phyloP scores from a whole-genome alignment of 2,888 invertebrate genomes.

The Bellardia pandia region DNA sequence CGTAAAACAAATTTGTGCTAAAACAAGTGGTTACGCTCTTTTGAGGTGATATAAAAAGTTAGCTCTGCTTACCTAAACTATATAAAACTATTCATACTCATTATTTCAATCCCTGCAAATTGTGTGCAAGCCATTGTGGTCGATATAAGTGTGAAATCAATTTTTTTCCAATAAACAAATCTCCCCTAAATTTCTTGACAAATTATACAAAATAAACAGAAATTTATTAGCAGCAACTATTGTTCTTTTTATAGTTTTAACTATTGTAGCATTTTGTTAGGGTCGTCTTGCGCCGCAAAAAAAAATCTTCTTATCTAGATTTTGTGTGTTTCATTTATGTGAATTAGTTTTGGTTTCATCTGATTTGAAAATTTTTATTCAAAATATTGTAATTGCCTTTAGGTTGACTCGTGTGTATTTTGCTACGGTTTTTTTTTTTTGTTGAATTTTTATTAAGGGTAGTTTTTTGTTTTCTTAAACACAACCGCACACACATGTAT shows the following conservation, averaged over 20 bases:
- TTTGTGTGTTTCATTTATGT: conserved; percentile 79
- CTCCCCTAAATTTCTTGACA: not conserved
- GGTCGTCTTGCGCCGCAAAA: conserved; percentile 26
- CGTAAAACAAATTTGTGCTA: no score
- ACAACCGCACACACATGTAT: not conserved
- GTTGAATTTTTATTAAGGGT: conserved; percentile 48
- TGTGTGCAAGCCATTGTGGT: no score
- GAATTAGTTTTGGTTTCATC: conserved; percentile 82
- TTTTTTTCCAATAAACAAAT: not conserved
- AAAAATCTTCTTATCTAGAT: conserved; percentile 9
- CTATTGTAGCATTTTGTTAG: conserved; percentile 23
- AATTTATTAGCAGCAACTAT: not conserved
- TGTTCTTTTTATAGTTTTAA: not conserved
- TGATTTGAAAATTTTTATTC: conserved; percentile 69
- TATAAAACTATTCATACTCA: no score
- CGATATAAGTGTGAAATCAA: no score
- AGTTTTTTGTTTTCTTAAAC: conserved; percentile 19
- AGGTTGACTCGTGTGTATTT: conserved; percentile 22
- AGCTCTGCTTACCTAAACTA: no score
- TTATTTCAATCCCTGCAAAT: no score
- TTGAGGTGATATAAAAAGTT: no score
- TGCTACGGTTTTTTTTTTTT: conserved; percentile 18
- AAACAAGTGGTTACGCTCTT: no score
- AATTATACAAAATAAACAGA: not conserved
- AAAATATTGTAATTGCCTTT: conserved; percentile 66